A percentile compares a stretch with the other conserved stretches of the same genome.
phyloP scores from a whole-genome alignment of 2,113 vertebrate genomes.

The Apeltes quadracus region DNA sequence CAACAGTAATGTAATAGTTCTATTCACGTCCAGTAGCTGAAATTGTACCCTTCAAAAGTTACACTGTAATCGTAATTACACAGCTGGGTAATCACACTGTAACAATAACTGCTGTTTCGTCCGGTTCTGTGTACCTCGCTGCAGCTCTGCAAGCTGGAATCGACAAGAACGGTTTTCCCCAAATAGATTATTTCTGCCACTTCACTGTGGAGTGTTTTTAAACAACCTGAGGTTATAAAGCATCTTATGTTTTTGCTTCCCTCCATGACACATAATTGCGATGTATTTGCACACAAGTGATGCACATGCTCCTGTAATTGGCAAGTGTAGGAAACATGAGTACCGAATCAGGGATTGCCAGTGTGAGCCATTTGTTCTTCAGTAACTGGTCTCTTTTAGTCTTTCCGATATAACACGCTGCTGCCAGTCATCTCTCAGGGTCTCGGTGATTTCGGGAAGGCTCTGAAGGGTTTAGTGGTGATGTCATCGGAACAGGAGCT shows the following conservation, averaged over 20 bases:
- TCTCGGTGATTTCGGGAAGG: conserved; percentile 87
- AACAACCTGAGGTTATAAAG: neutral
- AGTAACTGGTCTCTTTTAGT: neutral
- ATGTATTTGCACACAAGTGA: neutral
- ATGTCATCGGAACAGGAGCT: conserved; percentile 92
- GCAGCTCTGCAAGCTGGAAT: conserved; percentile 4
- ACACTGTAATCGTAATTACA: conserved; percentile 8
- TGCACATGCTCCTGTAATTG: neutral
- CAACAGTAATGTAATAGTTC: neutral
- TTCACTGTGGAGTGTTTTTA: neutral
- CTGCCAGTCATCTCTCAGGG: conserved; percentile 83
- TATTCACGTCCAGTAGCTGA: neutral
- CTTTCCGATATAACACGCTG: conserved; percentile 87
- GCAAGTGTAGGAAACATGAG: no score
- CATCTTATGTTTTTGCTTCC: neutral
- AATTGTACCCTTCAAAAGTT: conserved; percentile 5
- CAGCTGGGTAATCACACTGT: neutral
- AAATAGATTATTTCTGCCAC: neutral
- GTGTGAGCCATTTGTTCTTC: neutral
- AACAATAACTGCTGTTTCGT: conserved; percentile 13
- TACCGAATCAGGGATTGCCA: neutral
- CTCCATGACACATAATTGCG: neutral
- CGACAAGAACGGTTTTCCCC: neutral
- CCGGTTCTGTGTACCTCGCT: no score
- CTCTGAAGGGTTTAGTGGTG: conserved; percentile 88